Base-by-base conservation (phyloP, 2,113 vertebrate species). In the Toxotes chatareus region DNA sequence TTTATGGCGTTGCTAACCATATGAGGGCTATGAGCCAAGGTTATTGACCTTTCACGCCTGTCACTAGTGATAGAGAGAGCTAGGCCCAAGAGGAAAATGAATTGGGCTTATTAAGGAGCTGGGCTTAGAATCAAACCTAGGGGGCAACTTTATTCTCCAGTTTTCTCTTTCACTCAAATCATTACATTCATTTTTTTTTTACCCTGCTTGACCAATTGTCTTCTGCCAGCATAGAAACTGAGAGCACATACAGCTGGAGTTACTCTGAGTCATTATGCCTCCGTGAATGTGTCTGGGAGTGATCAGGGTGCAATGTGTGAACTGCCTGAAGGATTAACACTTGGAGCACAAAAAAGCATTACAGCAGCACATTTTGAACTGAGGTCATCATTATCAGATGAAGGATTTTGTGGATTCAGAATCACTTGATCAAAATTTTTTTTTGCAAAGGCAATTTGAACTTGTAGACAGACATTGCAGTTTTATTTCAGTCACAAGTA, bases 21-120 rank as follows among this genome's bases (percentile, higher is more conserved):
- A 94, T 87, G 92, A 93, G 89, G 85, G 89, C 92, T 90, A 76
- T 85, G 91, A 91, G 91, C 90, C 88, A 92, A 93, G 92, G 93
- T 93, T 95, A 94, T 94, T 95, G 94, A 95, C 94, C 94, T 94
- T 94, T 94, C 89, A 92, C 64, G 91, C 84, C 92, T 93, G 94
- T 93, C 94, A 92, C 78, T 85, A 79, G 88, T 93, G 93, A 94
- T 93, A 75, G 88, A 92, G 64, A 66, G 85, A 89, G 80, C 74
- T 49, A 85, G 82, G 72, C 51, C 0, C 36, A 84, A 79, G 86
- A 86, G 79, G 74, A 88, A 80, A 23, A 69, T 82, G 82, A 94
- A 94, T 92, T 89, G 95, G 88, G 83, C 89, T 90, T 91, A 91
- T 94, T 93, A 93, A 86, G 78, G 47, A 74, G 74, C 83, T 53